Evolutionary conservation across 2,797 vertebrate genomes (phyloP).

Genomic region (Nyctibius grandis): DNA sequence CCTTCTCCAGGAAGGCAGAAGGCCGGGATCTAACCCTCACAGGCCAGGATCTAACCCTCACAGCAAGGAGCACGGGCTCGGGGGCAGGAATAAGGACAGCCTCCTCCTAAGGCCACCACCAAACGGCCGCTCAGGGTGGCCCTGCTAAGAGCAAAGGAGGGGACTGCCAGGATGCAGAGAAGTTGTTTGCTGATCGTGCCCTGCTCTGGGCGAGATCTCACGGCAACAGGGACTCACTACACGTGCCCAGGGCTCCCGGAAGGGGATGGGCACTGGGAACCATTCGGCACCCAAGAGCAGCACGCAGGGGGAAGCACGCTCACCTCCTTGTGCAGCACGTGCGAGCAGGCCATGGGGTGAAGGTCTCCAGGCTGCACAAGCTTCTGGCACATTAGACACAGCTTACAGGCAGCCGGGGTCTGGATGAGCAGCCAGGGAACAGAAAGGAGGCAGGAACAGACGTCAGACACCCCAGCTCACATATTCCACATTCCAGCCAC

Average conservation of each 20-base stretch:
- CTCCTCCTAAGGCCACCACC: not conserved
- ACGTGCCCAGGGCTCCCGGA: accelerated
- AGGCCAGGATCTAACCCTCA: not conserved
- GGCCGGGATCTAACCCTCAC: not conserved
- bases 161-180: not conserved
- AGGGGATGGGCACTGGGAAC: not conserved
- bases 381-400: slow-evolving; percentile 93
- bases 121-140: accelerated
- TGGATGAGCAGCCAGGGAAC: not conserved
- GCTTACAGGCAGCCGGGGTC: slow-evolving; percentile 76
- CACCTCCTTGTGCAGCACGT: slow-evolving; percentile 87
- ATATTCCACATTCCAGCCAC: accelerated
- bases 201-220: not conserved
- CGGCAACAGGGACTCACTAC: not conserved
- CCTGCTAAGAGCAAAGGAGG: not conserved
- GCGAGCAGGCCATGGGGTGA: slow-evolving; percentile 84
- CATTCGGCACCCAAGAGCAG: not conserved
- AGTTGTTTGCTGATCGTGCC: not conserved
- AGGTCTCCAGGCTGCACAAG: slow-evolving; percentile 81
- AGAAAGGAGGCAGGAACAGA: not conserved
- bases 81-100: not conserved
- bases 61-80: not conserved
- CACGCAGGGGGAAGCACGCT: not conserved
- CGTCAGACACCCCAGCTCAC: not conserved
- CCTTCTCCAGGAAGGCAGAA: not conserved